Conservation (phyloP, 1,140 invertebrate species). For the Archivesica marissinica region DNA sequence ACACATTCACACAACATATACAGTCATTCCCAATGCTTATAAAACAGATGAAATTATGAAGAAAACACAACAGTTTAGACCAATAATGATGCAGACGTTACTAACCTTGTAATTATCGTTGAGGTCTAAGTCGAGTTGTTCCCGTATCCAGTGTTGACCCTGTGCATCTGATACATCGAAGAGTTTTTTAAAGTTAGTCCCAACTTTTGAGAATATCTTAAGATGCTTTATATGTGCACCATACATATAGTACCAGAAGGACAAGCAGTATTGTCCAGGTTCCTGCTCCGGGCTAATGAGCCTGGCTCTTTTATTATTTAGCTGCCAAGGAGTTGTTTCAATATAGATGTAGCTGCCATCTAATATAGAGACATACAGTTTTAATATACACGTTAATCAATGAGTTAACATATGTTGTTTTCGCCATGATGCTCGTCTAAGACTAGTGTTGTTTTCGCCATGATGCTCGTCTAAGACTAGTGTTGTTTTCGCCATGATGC, state of each 20-base stretch:
- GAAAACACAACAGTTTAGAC: too few relatives aligned
- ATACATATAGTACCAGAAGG: constrained; percentile 92
- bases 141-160: neutral
- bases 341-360: constrained; percentile 77
- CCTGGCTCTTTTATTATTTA: constrained; percentile 74
- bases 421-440: too few relatives aligned
- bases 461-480: too few relatives aligned
- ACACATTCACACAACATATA: too few relatives aligned
- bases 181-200: neutral
- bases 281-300: constrained; percentile 64
- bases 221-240: constrained; percentile 83
- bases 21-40: too few relatives aligned
- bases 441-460: too few relatives aligned
- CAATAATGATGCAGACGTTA: too few relatives aligned
- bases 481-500: too few relatives aligned
- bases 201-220: constrained; percentile 73
- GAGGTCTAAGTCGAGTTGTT: neutral
- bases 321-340: constrained; percentile 69
- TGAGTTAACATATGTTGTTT: too few relatives aligned
- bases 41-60: too few relatives aligned
- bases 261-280: constrained; percentile 66
- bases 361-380: constrained; percentile 3
- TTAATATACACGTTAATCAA: too few relatives aligned
- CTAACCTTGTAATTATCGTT: too few relatives aligned
- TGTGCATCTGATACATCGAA: neutral